A percentile compares a stretch with the other conserved stretches of the same genome.
Conservation (phyloP, 2,113 vertebrate genomes). For the Megatriorchis doriae region DNA sequence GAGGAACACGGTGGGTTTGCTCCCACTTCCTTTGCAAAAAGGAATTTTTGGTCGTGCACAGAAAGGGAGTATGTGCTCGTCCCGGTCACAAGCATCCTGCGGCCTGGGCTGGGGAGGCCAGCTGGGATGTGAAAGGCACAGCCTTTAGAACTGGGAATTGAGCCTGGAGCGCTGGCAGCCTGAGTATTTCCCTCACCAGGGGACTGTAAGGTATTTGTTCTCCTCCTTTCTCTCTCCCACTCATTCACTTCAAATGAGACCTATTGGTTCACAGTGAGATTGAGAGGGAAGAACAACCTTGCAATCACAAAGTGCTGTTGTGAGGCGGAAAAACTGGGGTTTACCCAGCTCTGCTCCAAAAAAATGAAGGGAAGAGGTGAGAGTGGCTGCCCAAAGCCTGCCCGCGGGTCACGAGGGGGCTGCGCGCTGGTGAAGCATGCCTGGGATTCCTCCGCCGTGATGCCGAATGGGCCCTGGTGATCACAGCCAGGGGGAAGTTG, state of each 20-base stretch:
- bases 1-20: background rate
- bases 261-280: background rate
- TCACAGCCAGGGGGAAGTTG: background rate
- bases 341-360: background rate
- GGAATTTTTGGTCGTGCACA: background rate
- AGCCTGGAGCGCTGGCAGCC: conserved; percentile 4
- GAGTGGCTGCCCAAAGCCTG: background rate
- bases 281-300: background rate
- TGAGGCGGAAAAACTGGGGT: background rate
- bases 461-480: background rate
- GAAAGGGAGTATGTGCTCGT: background rate
- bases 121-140: background rate
- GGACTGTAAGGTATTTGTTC: background rate
- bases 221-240: conserved; percentile 29
- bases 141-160: background rate
- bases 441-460: conserved; percentile 33
- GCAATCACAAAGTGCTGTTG: background rate
- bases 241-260: background rate
- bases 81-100: background rate
- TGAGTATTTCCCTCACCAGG: background rate
- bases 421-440: conserved; percentile 1
- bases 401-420: background rate
- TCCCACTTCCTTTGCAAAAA: background rate
- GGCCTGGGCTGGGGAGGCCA: background rate
- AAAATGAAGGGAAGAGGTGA: conserved; percentile 5